Base-by-base conservation (phyloP, 2,797 vertebrate genomes). In the Sitta carolinensis region DNA sequence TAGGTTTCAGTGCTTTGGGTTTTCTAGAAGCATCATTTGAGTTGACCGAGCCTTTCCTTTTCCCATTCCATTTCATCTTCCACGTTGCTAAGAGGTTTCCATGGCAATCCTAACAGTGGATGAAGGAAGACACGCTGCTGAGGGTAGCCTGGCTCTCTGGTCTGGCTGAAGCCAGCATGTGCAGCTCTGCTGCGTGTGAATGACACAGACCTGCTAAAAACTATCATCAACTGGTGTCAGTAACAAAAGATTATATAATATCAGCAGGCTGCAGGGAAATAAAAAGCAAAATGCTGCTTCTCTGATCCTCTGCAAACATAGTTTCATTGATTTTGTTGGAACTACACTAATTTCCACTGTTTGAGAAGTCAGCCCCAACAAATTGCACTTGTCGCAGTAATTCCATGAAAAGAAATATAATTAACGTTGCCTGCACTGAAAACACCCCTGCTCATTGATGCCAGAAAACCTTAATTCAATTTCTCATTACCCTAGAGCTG, bases 31-130 rank as follows among this genome's bases (percentile, higher is more conserved):
- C 70, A 19, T 36, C 36, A 58, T 75, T 61, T 66, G 22, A 69
- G 62, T 48, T 91, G 79, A 80, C 51, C 14, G 2, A 11, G 1
- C 76, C 79, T 77, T 86, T 87, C 74, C 73, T 84, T 92, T 89
- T 64, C 54, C 62, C 5, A 0, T 62, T 95, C 78, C 66, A 68
- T 89, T 94, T 91, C 78, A 45, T 67, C 66, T 58, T 70, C 64
- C 62, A 59, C 59, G 93, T 84, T 93, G 89, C 93, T 84, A 79
- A 92, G 92, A 80, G 81, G 87, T 96, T 97, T 96, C 95, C 84
- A 93, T 95, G 88, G 76, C 69, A 94, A 95, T 95, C 88, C 90
- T 80, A 84, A 78, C 89, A 78, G 26, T 97, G 93, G 81, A 80
- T 92, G 74, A 91, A 68, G 73, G 61, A 86, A 88, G 91, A 84